Evolutionary conservation across 2,888 invertebrate species (phyloP).

Genomic region (Cerastoderma edule): DNA sequence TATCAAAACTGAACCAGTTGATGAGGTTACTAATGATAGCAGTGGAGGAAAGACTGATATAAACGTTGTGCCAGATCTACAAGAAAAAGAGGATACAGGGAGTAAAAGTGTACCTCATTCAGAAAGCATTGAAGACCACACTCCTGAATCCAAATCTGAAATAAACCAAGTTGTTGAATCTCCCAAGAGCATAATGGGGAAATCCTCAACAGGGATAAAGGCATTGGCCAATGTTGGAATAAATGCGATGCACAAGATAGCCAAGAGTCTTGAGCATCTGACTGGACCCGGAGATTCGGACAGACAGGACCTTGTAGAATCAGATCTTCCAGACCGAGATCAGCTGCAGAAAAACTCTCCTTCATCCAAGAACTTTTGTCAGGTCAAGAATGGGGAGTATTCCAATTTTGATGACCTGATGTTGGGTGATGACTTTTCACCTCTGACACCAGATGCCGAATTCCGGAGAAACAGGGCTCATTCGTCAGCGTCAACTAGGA

Average conservation of each 20-base stretch:
- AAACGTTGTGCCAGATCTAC: too few relatives aligned
- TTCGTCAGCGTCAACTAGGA: slow-evolving; percentile 9
- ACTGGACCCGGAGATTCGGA: not conserved
- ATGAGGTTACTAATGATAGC: too few relatives aligned
- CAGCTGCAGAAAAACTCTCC: slow-evolving; percentile 25
- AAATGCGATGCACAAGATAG: slow-evolving; percentile 23
- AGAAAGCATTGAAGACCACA: too few relatives aligned
- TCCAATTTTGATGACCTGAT: slow-evolving; percentile 57
- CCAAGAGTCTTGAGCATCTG: slow-evolving; percentile 13
- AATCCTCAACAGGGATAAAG: slow-evolving; percentile 41
- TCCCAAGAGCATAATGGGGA: slow-evolving; percentile 46
- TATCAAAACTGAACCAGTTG: slow-evolving; percentile 37
- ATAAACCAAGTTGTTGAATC: not conserved
- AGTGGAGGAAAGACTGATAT: too few relatives aligned
- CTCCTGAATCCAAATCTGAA: too few relatives aligned
- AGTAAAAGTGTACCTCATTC: too few relatives aligned
- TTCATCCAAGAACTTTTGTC: slow-evolving; percentile 43
- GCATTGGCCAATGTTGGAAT: slow-evolving; percentile 31
- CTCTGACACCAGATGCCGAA: not conserved
- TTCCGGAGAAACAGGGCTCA: slow-evolving; percentile 2
- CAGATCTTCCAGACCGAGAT: not conserved
- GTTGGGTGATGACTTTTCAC: slow-evolving; percentile 18
- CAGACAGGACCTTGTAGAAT: too few relatives aligned
- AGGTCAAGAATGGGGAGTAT: slow-evolving; percentile 54
- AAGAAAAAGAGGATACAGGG: too few relatives aligned